Conservation (phyloP, 2,113 vertebrate genomes). For the Climacteris rufus region DNA sequence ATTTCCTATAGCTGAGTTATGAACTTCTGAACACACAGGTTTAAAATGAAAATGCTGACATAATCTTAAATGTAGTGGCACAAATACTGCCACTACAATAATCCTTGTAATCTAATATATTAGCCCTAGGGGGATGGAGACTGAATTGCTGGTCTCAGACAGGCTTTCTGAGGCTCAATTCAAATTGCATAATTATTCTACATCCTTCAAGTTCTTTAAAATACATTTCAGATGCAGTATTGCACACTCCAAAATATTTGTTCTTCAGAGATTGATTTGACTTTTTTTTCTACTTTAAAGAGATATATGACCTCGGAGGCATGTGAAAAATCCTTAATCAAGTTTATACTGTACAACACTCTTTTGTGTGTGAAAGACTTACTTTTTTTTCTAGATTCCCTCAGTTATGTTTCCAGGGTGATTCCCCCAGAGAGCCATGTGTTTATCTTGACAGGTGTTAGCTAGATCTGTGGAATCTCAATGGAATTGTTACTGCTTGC, state of each 20-base stretch:
- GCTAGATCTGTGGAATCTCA: conserved; percentile 62
- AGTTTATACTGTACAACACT: neutral
- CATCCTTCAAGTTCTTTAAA: conserved; percentile 28
- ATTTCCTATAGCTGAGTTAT: conserved; percentile 47
- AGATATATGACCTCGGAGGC: conserved; percentile 49
- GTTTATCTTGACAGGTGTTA: conserved; percentile 81
- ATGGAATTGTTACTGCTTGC: conserved; percentile 70
- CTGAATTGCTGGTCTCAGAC: conserved; percentile 7
- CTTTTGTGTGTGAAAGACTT: conserved; percentile 43
- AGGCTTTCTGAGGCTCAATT: conserved; percentile 42
- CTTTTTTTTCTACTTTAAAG: conserved; percentile 1
- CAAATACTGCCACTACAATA: conserved; percentile 41
- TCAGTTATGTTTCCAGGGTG: conserved; percentile 65
- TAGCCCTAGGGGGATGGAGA: conserved; percentile 27
- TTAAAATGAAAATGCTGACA: conserved; percentile 58
- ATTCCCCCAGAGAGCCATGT: conserved; percentile 69
- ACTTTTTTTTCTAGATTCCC: conserved; percentile 57
- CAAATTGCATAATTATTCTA: conserved; percentile 48
- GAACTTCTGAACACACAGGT: conserved; percentile 27
- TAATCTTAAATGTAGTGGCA: conserved; percentile 51
- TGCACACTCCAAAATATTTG: conserved; percentile 42
- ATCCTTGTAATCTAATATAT: conserved; percentile 57
- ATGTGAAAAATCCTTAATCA: conserved; percentile 64
- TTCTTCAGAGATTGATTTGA: conserved; percentile 22
- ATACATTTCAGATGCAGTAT: conserved; percentile 27